Base-by-base conservation (phyloP, 2,888 invertebrate genomes). In the Molorchus minor region DNA sequence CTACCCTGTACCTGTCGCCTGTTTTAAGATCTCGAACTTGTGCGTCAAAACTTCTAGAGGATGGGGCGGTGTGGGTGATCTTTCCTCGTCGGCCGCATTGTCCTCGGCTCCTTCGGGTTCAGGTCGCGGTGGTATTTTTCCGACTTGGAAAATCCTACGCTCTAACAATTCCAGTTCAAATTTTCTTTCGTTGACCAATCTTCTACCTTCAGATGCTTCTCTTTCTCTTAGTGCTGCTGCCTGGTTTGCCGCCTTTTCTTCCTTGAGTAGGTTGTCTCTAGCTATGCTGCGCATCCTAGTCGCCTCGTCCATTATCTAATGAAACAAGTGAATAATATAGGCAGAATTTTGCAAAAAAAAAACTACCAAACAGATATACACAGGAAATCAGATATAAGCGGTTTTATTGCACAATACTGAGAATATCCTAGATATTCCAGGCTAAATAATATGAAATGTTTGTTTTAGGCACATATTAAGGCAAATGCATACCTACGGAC, bases 141-240 rank as follows among this genome's bases (percentile, higher is more conserved):
- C 83, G 13, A 87, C 85, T 8, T 90, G 87, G 71, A 92, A 92
- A 44, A 93, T 87, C 72, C 89, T 85, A 63, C 91, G 87, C 71
- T 93, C 93, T 57, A 93, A 79, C 51, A 88, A 86, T 76, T 93
- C 92, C 15, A 93, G 76, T 69, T 93, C 92, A 13, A 85, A 77
- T 71, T 87, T 88, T 5, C 91, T 82, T 51, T 89, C 89, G 19
- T 87, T 87, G 15, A 93, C 91, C 52, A 89, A 83, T 65, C 87
- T 87, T 60, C 89, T 86, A 65, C 86, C 88, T 77, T 86, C 88
- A 0, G 83, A 77, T 0, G 87, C 83, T 72, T 88, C 88, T 0
- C 84, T 81, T 4, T 88, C 88, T 0, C 92, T 84, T 3, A 85
- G 82, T 67, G 87, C 88, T 17, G 88, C 88, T 0, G 88, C 86